These are phyloP conservation scores for Sebastes iracundus DNA, from an alignment of 2,797 vertebrate species.

Conservation along the genomic window DNA sequence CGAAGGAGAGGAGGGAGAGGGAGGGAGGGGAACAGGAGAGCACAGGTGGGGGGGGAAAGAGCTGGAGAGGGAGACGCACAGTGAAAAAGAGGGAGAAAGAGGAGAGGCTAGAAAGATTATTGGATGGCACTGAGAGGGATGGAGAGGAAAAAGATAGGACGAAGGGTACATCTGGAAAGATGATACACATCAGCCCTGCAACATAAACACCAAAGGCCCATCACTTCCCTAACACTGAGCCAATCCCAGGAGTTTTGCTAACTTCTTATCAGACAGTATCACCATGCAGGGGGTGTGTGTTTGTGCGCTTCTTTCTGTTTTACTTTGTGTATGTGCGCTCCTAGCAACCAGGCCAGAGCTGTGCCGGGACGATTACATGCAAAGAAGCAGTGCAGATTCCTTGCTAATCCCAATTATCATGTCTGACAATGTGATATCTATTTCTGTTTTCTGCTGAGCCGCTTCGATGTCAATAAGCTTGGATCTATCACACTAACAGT, in stretches of 20 bases:
- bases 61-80: background rate
- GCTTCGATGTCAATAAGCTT: conserved; percentile 52
- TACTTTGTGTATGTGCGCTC: background rate
- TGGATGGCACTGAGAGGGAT: conserved; percentile 5
- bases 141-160: conserved; percentile 10
- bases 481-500: conserved; percentile 46
- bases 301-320: conserved; percentile 12
- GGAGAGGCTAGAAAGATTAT: conserved; percentile 6
- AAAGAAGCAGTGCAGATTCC: conserved; percentile 30
- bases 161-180: conserved; percentile 29
- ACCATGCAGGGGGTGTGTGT: background rate
- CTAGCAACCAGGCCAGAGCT: background rate
- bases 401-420: conserved; percentile 54
- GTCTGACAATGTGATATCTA: conserved; percentile 47
- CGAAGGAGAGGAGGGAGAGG: conserved; percentile 48
- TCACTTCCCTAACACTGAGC: conserved; percentile 31
- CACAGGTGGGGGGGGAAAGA: conserved; percentile 45
- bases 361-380: conserved; percentile 16
- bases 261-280: conserved; percentile 45
- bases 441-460: conserved; percentile 53
- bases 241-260: conserved; percentile 23
- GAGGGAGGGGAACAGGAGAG: background rate
- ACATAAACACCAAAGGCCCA: conserved; percentile 43
- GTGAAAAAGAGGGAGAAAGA: conserved; percentile 18
- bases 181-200: conserved; percentile 39